Evolutionary conservation across 2,888 invertebrate genomes (phyloP), one percentile per base, ranked within the genome.

Genomic region (Pseudococcus jackbeardsleyi): DNA sequence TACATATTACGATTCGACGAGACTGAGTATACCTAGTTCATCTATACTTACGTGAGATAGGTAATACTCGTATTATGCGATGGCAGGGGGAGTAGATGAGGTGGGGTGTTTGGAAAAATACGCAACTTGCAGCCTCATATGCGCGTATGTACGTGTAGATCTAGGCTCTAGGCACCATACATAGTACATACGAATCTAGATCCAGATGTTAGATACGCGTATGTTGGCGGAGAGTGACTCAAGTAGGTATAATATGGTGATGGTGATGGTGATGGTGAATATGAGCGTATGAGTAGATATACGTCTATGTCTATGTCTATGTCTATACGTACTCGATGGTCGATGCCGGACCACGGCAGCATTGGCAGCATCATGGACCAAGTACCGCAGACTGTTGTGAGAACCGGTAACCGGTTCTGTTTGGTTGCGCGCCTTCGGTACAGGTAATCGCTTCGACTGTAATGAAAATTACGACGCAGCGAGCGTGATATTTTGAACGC

Each of bases 401-500:
- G n/a, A n/a, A n/a, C n/a, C n/a, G n/a, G n/a, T n/a, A n/a, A 72
- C 72, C 72, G 72, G 72, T 72, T 72, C 19, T 19, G 26, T 11
- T 33, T 15, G 26, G 1, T 26, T 15, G 26, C 12, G 11, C 26
- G 72, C 33, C 26, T 33, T 11, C 9, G 1, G 72, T 33, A 33
- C 22, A 64, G 64, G 64, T 72, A 72, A 72, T 72, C 72, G 72
- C 33, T 72, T 72, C 72, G 72, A 33, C 72, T 33, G 79, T 82
- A 82, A 82, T 82, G 79, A 82, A 82, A 82, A 82, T 82, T 82
- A 82, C 79, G 79, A 82, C 46, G 79, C 46, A 82, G 5, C 46
- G 79, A 82, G 79, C 39, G 79, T 82, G 79, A 82, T 82, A 82
- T 82, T 82, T 82, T 12, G 72, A 72, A 72, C 72, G 72, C 33